A percentile compares a stretch with the other conserved stretches of the same genome.
phyloP scores from a whole-genome alignment of 2,888 invertebrate species.

The Cylindroiulus punctatus region DNA sequence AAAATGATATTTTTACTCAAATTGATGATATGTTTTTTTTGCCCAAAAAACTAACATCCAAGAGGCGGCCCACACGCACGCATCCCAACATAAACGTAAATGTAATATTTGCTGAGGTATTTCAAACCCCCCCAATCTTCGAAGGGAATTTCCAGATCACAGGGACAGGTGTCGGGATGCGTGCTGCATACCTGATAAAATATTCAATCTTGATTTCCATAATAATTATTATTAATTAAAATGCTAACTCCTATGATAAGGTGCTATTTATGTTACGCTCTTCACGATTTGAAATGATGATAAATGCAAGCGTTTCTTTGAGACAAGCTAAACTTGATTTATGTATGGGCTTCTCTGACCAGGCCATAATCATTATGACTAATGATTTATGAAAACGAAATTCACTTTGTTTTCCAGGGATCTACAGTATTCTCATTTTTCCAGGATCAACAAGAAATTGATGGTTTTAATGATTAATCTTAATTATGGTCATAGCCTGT shows the following conservation, averaged over 20 bases:
- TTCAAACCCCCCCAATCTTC: not conserved
- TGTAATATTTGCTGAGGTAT: not conserved
- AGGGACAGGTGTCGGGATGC: not conserved
- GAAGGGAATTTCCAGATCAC: not conserved
- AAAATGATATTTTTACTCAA: slow-evolving; percentile 14
- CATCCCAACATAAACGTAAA: slow-evolving; percentile 1
- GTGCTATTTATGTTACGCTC: not conserved
- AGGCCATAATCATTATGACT: too few relatives aligned
- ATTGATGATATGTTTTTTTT: slow-evolving; percentile 23
- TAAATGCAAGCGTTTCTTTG: too few relatives aligned
- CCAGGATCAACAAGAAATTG: too few relatives aligned
- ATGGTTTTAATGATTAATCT: too few relatives aligned
- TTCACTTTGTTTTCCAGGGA: too few relatives aligned
- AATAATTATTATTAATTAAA: slow-evolving; percentile 25
- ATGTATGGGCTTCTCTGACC: too few relatives aligned
- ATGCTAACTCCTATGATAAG: not conserved
- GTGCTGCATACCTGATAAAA: not conserved
- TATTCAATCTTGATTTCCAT: not conserved
- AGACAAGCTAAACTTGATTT: too few relatives aligned
- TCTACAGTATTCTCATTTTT: too few relatives aligned
- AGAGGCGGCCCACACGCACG: slow-evolving; percentile 25
- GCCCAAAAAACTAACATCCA: not conserved
- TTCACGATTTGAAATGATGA: not conserved
- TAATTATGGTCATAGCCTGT: too few relatives aligned
- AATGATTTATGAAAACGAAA: too few relatives aligned